phyloP scores from a whole-genome alignment of 1,140 invertebrate genomes.

The Drosophila baimaii region DNA sequence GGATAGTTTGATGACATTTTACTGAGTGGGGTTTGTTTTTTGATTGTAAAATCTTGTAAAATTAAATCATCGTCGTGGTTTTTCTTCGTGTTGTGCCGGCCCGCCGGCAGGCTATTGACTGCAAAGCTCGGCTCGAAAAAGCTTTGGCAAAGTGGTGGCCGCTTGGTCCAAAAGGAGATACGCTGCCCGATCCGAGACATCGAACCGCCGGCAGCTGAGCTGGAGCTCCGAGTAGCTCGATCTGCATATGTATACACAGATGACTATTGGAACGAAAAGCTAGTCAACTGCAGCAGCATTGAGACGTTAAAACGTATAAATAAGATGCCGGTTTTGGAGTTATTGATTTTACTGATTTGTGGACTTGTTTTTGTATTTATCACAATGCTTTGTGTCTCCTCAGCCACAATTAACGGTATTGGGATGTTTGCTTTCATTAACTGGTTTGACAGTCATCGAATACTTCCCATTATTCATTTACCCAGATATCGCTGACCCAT shows the following conservation, averaged over 20 bases:
- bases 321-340: conserved; percentile 19
- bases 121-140: conserved; percentile 11
- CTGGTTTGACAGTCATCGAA: conserved; percentile 32
- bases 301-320: conserved; percentile 24
- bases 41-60: conserved; percentile 33
- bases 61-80: conserved; percentile 29
- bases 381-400: conserved; percentile 17
- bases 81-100: conserved; percentile 11
- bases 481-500: background rate
- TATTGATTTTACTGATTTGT: conserved; percentile 29
- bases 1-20: conserved; percentile 63
- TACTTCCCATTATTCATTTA: conserved; percentile 2
- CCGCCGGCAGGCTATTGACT: conserved; percentile 10
- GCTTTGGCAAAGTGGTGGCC: background rate
- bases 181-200: conserved; percentile 1
- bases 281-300: conserved; percentile 2
- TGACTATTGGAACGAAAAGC: background rate
- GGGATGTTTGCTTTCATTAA: conserved; percentile 25
- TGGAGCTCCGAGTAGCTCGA: background rate
- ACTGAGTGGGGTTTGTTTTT: conserved; percentile 32
- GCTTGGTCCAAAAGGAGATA: conserved; percentile 1
- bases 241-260: conserved; percentile 2
- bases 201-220: background rate
- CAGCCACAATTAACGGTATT: conserved; percentile 23
- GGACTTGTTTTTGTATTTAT: conserved; percentile 24